Evolutionary conservation across 2,113 vertebrate genomes (phyloP), one percentile per base, ranked within the genome.

Genomic region (Agelaius tricolor): DNA sequence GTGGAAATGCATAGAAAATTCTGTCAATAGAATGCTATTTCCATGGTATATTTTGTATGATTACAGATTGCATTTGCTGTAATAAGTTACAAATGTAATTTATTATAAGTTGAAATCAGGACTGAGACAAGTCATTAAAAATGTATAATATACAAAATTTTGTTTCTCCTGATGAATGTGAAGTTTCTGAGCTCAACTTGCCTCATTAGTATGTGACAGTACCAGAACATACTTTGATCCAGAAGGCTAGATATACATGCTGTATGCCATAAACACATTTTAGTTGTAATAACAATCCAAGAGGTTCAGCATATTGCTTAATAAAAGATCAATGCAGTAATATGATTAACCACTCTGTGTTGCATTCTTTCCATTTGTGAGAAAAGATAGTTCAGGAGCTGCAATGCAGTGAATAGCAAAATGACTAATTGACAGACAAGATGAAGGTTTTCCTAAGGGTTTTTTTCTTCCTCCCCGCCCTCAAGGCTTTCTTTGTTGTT

Each of bases 241-340:
- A 52, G 88, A 97, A 87, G 18, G 66, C 37, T 91, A 31, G 41
- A 69, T 84, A 91, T 71, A 85, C 76, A 91, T 85, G 61, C 83
- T 85, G 55, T 79, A 94, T 81, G 44, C 72, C 65, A 96, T 90
- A 93, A 71, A 94, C 47, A 17, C 49, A 81, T 79, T 93, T 88
- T 77, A 76, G 44, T 69, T 90, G 97, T 96, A 93, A 91, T 92
- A 97, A 74, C 27, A 84, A 43, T 91, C 71, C 80, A 92, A 87
- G 94, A 92, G 41, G 84, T 95, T 96, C 96, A 92, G 91, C 52
- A 87, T 95, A 82, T 95, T 92, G 11, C 79, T 89, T 94, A 95
- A 97, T 79, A 87, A 81, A 95, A 93, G 73, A 73, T 94, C 91
- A 92, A 37, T 96, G 78, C 57, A 54, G 83, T 90, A 92, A 94